Conservation (phyloP, 2,888 invertebrate genomes). For the Spodoptera littoralis region DNA sequence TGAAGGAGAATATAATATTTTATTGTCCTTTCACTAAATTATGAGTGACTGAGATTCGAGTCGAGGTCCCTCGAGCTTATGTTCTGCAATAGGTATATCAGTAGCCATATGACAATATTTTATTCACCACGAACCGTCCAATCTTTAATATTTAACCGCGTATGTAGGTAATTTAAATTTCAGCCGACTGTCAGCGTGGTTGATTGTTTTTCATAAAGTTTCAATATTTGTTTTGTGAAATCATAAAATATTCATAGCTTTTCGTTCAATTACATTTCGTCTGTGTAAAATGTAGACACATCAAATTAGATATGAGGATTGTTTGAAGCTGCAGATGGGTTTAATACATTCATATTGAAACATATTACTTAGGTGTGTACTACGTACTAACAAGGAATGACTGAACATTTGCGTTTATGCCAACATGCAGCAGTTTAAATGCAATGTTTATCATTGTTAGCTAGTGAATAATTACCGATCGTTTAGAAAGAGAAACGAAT, state of each 20-base stretch:
- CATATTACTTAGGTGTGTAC: too few relatives aligned
- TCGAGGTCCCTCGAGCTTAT: constrained; percentile 24
- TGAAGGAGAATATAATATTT: constrained; percentile 43
- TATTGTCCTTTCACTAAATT: constrained; percentile 47
- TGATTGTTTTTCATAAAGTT: constrained; percentile 39
- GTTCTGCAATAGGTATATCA: constrained; percentile 38
- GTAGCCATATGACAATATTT: constrained; percentile 44
- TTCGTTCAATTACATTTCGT: constrained; percentile 4
- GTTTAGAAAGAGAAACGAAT: constrained; percentile 28
- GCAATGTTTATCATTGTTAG: constrained; percentile 35
- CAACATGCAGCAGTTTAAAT: constrained; percentile 2
- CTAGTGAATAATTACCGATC: constrained; percentile 31
- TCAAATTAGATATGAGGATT: constrained; percentile 1
- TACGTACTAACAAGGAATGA: too few relatives aligned
- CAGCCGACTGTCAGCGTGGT: constrained; percentile 31
- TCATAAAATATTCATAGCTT: constrained; percentile 30
- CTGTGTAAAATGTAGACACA: background rate
- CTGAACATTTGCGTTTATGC: constrained; percentile 1
- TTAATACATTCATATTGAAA: background rate
- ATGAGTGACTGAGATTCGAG: constrained; percentile 42
- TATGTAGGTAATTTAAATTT: constrained; percentile 42
- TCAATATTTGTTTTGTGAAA: constrained; percentile 35
- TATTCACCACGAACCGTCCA: constrained; percentile 38
- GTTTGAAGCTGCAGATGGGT: constrained; percentile 1
- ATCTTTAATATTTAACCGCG: constrained; percentile 39